Conservation (phyloP, 2,113 vertebrate genomes). For the Catharus fuscescens region DNA sequence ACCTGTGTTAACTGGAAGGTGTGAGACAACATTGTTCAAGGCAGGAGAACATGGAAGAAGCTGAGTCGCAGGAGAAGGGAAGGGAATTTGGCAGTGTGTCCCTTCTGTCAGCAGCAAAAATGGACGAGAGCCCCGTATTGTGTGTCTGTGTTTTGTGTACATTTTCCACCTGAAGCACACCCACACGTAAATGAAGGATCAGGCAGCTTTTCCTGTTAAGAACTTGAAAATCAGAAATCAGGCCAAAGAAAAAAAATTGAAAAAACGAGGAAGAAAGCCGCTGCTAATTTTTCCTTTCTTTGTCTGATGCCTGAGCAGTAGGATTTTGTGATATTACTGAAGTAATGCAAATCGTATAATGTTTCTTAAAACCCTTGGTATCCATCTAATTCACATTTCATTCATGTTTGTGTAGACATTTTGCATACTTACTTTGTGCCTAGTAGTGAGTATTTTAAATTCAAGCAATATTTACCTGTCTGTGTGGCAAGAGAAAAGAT, state of each 20-base stretch:
- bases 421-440: background rate
- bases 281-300: slow-evolving; percentile 9
- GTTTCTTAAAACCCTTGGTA: background rate
- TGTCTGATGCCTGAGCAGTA: background rate
- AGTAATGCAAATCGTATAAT: background rate
- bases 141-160: slow-evolving; percentile 17
- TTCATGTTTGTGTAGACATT: background rate
- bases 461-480: background rate
- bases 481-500: background rate
- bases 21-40: background rate
- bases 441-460: background rate
- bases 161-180: slow-evolving; percentile 20
- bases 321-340: background rate
- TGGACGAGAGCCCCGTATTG: accelerated
- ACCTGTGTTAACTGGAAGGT: background rate
- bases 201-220: slow-evolving; percentile 9
- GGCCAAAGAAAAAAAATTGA: background rate
- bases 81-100: background rate
- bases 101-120: background rate
- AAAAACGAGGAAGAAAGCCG: background rate
- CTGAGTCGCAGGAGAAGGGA: background rate
- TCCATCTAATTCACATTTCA: slow-evolving; percentile 4
- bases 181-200: background rate
- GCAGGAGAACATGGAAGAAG: background rate
- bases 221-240: slow-evolving; percentile 13